Conservation (phyloP, 2,797 vertebrate genomes). For the Taeniopygia guttata region DNA sequence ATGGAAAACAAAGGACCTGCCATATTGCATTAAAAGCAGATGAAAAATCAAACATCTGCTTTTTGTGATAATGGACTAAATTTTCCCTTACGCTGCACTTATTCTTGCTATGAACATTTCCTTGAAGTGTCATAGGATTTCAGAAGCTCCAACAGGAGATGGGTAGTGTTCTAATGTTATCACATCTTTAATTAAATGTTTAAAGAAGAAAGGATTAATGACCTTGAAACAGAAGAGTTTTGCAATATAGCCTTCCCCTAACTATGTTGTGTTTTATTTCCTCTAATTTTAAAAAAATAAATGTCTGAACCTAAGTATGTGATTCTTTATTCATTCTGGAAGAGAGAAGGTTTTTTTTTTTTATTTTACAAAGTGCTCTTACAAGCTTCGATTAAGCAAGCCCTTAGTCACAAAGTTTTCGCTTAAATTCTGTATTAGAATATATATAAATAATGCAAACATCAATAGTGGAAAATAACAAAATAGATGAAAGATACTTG, state of each 20-base stretch:
- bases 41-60: not conserved
- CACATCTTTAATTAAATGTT: not conserved
- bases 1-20: not conserved
- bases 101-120: not conserved
- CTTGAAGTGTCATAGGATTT: not conserved
- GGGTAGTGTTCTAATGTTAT: not conserved
- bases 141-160: not conserved
- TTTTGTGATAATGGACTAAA: not conserved
- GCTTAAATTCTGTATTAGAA: not conserved
- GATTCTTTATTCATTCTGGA: not conserved
- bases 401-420: not conserved
- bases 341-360: not conserved
- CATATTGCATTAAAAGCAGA: not conserved
- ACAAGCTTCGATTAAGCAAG: not conserved
- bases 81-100: not conserved
- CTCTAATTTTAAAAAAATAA: not conserved
- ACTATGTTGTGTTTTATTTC: not conserved
- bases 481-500: not conserved
- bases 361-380: not conserved
- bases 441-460: not conserved
- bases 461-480: not conserved
- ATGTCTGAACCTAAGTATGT: not conserved
- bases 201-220: not conserved
- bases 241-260: not conserved
- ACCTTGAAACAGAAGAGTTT: not conserved